phyloP scores from a whole-genome alignment of 1,140 invertebrate genomes.

The Drosophila busckii region DNA sequence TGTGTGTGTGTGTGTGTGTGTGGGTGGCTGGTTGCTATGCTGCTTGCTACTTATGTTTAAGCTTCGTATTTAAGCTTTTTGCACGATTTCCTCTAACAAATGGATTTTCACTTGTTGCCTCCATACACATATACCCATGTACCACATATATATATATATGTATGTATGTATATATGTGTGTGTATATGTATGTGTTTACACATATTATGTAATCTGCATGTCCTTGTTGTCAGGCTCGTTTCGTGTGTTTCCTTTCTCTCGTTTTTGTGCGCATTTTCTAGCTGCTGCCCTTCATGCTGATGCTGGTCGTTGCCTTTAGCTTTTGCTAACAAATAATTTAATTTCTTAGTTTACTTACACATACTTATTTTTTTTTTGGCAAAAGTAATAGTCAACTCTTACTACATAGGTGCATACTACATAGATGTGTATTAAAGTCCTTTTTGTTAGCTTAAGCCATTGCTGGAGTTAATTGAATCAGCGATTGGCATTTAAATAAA shows the following conservation, averaged over 20 bases:
- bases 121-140: slow-evolving; percentile 18
- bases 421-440: too few relatives aligned
- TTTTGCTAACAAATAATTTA: slow-evolving; percentile 66
- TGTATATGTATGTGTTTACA: slow-evolving; percentile 18
- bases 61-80: slow-evolving; percentile 75
- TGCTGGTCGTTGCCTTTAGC: slow-evolving; percentile 9
- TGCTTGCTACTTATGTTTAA: slow-evolving; percentile 72
- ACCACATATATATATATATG: slow-evolving; percentile 2
- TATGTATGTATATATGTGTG: not conserved
- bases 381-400: too few relatives aligned
- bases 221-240: slow-evolving; percentile 68
- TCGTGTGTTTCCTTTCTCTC: too few relatives aligned
- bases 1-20: slow-evolving; percentile 3
- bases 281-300: slow-evolving; percentile 34
- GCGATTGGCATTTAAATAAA: too few relatives aligned
- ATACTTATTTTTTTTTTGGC: not conserved
- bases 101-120: slow-evolving; percentile 75
- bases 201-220: slow-evolving; percentile 45
- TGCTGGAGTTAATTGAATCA: too few relatives aligned
- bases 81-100: slow-evolving; percentile 75
- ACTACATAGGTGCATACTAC: too few relatives aligned
- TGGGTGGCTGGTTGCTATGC: slow-evolving; percentile 24
- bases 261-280: too few relatives aligned
- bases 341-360: slow-evolving; percentile 52
- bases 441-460: too few relatives aligned